These are phyloP conservation scores for Bucco capensis DNA, from an alignment of 2,113 vertebrate species.

Conservation along the genomic window DNA sequence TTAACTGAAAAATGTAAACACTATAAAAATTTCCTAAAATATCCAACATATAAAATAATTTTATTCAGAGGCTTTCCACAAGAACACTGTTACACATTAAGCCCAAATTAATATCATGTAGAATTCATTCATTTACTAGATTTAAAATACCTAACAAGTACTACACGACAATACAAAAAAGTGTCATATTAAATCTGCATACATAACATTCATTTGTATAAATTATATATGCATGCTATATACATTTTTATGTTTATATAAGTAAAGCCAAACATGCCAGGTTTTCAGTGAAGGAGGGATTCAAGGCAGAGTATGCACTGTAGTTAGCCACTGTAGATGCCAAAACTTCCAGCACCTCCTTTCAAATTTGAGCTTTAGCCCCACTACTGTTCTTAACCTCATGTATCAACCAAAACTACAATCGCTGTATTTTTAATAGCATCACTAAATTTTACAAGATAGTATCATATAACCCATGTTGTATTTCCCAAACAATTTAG, in stretches of 20 bases:
- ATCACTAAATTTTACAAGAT: neutral
- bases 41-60: neutral
- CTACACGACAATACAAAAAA: neutral
- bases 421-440: neutral
- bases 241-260: neutral
- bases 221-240: neutral
- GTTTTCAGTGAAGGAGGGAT: neutral
- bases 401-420: neutral
- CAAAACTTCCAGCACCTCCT: neutral
- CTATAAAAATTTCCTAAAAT: neutral
- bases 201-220: neutral
- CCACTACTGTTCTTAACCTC: neutral
- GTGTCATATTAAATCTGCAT: neutral
- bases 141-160: neutral
- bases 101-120: neutral
- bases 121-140: neutral
- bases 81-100: neutral
- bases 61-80: neutral
- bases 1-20: neutral
- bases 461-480: neutral
- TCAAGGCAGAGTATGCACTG: neutral
- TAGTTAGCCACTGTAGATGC: neutral
- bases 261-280: neutral
- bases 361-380: neutral
- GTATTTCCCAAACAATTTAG: neutral